Evolutionary conservation across 1,140 invertebrate species (phyloP).

Genomic region (Euwallacea fornicatus): DNA sequence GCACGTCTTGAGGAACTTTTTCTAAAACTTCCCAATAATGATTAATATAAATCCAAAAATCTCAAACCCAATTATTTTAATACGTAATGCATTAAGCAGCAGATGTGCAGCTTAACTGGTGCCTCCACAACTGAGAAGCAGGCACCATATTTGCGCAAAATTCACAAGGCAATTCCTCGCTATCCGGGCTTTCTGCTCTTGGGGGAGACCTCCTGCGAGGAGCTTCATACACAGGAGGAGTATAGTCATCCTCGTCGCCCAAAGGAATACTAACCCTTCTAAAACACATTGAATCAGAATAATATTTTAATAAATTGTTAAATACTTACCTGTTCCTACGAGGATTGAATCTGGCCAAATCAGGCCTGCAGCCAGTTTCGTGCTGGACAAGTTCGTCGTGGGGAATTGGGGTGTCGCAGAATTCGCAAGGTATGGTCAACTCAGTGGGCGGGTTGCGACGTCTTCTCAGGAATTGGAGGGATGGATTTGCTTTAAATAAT

Average conservation of each 20-base stretch:
- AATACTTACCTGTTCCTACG: constrained; percentile 36
- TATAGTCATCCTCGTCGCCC: constrained; percentile 43
- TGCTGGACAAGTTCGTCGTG: constrained; percentile 51
- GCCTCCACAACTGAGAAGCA: constrained; percentile 50
- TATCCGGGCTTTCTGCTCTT: constrained; percentile 39
- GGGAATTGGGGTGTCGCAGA: constrained; percentile 48
- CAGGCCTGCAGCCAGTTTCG: constrained; percentile 48
- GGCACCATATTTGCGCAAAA: constrained; percentile 54
- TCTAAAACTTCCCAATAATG: too few species aligned
- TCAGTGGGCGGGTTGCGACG: constrained; percentile 50
- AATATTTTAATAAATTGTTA: not conserved
- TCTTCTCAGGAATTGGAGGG: constrained; percentile 45
- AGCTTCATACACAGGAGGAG: constrained; percentile 40
- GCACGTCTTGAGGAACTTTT: too few species aligned
- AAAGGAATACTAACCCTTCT: constrained; percentile 6
- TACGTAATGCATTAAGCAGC: constrained; percentile 14
- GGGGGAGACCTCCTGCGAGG: constrained; percentile 36
- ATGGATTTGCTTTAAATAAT: constrained; percentile 37
- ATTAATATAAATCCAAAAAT: too few species aligned
- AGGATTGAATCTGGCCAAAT: constrained; percentile 45
- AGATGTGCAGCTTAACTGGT: constrained; percentile 51
- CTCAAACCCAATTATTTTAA: too few species aligned
- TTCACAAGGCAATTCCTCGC: constrained; percentile 54
- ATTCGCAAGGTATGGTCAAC: constrained; percentile 50
- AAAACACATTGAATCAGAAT: not conserved